phyloP scores from a whole-genome alignment of 2,797 vertebrate species.

The Heteromormyrus szaboi region DNA sequence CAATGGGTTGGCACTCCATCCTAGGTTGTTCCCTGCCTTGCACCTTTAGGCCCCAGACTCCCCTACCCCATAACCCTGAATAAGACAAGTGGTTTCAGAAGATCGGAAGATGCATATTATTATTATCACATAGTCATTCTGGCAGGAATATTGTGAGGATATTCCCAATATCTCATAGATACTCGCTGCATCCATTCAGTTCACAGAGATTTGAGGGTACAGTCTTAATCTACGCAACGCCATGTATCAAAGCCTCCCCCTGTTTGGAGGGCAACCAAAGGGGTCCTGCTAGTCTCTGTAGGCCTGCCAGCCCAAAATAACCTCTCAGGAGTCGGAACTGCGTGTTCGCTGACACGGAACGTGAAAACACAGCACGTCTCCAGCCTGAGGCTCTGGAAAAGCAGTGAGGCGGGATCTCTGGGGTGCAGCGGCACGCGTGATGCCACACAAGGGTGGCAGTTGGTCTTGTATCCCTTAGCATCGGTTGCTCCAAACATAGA shows the following conservation, averaged over 20 bases:
- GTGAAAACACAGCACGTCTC: not conserved
- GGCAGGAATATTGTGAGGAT: not conserved
- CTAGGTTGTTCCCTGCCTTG: not conserved
- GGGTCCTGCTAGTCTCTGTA: not conserved
- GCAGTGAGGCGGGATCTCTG: not conserved
- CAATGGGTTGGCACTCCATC: not conserved
- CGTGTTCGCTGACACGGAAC: not conserved
- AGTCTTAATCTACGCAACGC: not conserved
- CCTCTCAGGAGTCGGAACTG: not conserved
- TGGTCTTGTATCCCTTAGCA: not conserved
- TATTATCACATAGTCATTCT: not conserved
- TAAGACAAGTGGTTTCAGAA: not conserved
- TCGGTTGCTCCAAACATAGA: not conserved
- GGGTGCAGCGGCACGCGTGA: not conserved
- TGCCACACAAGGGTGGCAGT: not conserved
- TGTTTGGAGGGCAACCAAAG: not conserved
- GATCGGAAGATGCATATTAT: not conserved
- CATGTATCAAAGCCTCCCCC: not conserved
- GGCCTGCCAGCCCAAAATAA: not conserved
- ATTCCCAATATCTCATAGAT: not conserved
- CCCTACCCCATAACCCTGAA: not conserved
- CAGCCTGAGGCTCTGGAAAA: not conserved
- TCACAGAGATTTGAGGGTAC: not conserved
- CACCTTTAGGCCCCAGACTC: not conserved
- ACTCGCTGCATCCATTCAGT: not conserved